Evolutionary conservation across 2,888 invertebrate genomes (phyloP).

Genomic region (Oasisia sp.): DNA sequence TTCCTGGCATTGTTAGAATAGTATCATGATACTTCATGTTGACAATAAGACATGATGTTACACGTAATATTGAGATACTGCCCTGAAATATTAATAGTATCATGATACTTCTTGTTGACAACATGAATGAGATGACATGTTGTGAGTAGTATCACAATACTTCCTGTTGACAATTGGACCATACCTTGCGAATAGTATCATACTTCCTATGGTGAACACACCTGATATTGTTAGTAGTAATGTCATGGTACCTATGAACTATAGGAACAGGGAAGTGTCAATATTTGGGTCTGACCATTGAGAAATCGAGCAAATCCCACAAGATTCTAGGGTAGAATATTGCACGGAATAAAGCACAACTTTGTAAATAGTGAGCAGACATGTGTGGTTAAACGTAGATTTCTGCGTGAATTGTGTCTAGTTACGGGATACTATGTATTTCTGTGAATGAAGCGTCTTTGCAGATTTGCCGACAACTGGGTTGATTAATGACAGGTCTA

Average conservation of each 20-base stretch:
- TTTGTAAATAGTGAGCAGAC: neutral
- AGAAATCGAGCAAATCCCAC: no score
- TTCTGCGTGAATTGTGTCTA: neutral
- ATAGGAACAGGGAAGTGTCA: neutral
- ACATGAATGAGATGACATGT: no score
- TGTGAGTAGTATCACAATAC: neutral
- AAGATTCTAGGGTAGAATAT: neutral
- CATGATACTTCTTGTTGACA: neutral
- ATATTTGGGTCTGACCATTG: no score
- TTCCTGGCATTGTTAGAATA: no score
- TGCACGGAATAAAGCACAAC: neutral
- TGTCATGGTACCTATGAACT: neutral
- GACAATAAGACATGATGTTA: no score
- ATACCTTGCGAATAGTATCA: neutral
- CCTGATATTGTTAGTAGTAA: no score
- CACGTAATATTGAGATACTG: neutral
- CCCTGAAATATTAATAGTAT: neutral
- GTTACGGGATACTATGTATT: neutral
- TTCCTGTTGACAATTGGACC: neutral
- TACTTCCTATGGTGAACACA: no score
- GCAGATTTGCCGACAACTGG: neutral
- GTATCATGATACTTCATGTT: no score
- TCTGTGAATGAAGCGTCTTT: neutral
- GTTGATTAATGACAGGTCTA: neutral
- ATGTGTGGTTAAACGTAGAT: neutral